Base-by-base conservation (phyloP, 1,140 invertebrate genomes). In the Solen grandis region DNA sequence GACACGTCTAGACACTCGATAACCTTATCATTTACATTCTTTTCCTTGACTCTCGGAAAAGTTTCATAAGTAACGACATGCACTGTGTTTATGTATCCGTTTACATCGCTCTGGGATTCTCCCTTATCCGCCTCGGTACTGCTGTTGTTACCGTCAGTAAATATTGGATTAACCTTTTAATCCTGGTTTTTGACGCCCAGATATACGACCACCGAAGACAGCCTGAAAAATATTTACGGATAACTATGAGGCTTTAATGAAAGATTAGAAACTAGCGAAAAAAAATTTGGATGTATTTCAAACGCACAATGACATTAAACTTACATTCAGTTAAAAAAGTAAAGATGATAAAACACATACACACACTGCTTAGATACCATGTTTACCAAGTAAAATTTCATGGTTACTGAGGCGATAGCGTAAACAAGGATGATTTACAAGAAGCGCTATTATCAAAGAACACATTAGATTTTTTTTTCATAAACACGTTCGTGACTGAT, bases 41-140 rank as follows among this genome's bases (percentile, higher is more conserved):
- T 46, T 46, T 8, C 19, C 41, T 10, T 8, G 8, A 46, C 41
- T 46, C 36, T 41, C 13, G 75, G 75, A 33, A 78, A 78, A 29
- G 75, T 57, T 35, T 78, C 75, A 25, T 78, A 78, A 1, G 55
- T 78, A 8, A 69, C 38, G 5, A 78, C 75, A 68, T 66, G 63
- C 1, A 78, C 25, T 38, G 63, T 25, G 46, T 31, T 57, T 55
- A 59, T 68, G 27, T 68, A 60, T 59, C 55, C 54, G 22, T 55
- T 57, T 14, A 68, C 50, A 8, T 78, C 75, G 10, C 52, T 10
- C 41, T 46, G 8, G 41, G 8, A 46, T 10, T 46, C 41, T 8
- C 19, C 41, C 8, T 8, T 46, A 19, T 19, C 41, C 8, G 41
- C 8, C 41, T 46, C 41, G 41, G 8, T 46, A 19, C 19, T 46